Base-by-base conservation (phyloP, 2,113 vertebrate genomes). In the Notothenia coriiceps region DNA sequence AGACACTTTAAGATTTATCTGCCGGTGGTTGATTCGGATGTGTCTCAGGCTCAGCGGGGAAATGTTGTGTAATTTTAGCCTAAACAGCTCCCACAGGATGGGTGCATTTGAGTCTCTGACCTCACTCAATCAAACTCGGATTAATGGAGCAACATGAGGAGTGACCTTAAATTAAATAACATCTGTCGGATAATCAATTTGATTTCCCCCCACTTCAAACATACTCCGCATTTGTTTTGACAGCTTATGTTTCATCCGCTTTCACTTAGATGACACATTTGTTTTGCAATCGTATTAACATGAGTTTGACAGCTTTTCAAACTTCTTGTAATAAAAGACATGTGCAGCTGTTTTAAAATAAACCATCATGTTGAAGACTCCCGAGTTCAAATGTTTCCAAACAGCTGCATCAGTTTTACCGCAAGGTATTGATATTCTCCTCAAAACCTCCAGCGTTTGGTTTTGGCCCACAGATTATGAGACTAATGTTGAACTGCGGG, bases 21-120 rank as follows among this genome's bases (percentile, higher is more conserved):
- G 82, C 59, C 81, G 73, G 82, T 85, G 71, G 84, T 86, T 88
- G 85, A 88, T 90, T 92, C 90, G 78, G 88, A 89, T 87, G 71
- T 85, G 91, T 88, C 35, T 83, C 69, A 61, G 74, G 10, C 85
- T 87, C 86, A 46, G 80, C 43, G 15, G 83, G 86, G 67, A 14
- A 51, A 76, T 15, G 72, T 84, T 68, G 82, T 74, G 60, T 82
- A 83, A 87, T 84, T 83, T 70, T 70, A 81, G 51, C 73, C 72
- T 90, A 1, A 84, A 91, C 85, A 82, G 76, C 65, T 87, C 82
- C 80, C 86, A 15, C 5, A 47, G 85, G 83, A 81, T 56, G 0
- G 10, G 33, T 64, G 47, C 67, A 70, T 78, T 84, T 88, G 61
- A 44, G 52, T 84, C 73, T 76, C 66, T 76, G 70, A 82, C 77